phyloP scores from a whole-genome alignment of 2,888 invertebrate species.

The Dynastes maya region DNA sequence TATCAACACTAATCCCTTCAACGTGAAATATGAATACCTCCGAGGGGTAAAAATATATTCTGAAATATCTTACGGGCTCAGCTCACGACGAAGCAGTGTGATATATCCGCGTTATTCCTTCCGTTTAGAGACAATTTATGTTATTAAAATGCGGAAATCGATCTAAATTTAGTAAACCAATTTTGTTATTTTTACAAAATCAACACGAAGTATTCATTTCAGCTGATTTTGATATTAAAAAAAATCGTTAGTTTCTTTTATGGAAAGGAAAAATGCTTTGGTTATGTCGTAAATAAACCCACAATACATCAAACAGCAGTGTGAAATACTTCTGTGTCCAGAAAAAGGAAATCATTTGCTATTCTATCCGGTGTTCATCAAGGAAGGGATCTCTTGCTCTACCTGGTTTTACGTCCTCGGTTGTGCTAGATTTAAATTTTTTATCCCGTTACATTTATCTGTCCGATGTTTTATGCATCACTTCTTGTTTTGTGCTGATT shows the following conservation, averaged over 20 bases:
- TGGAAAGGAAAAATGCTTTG: neutral
- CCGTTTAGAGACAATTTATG: neutral
- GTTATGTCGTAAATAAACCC: neutral
- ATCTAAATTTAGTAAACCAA: too few relatives aligned
- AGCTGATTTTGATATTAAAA: too few relatives aligned
- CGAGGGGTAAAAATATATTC: constrained; percentile 19
- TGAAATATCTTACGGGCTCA: neutral
- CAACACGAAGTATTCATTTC: too few relatives aligned
- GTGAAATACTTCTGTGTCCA: neutral
- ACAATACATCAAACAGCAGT: neutral
- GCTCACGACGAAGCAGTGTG: neutral
- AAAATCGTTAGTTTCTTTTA: neutral
- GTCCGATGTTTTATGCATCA: constrained; percentile 21
- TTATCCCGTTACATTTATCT: constrained; percentile 30
- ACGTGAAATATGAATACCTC: constrained; percentile 23
- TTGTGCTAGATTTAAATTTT: constrained; percentile 18
- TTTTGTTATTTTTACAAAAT: too few relatives aligned
- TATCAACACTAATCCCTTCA: constrained; percentile 15
- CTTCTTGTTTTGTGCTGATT: constrained; percentile 14
- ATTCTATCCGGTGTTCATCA: constrained; percentile 7
- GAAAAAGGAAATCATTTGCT: constrained; percentile 16
- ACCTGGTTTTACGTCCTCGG: constrained; percentile 5
- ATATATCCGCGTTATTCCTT: constrained; percentile 8
- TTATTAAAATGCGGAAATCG: neutral
- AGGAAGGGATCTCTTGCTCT: constrained; percentile 5